These are phyloP conservation scores for Sandelia bainsii DNA, from an alignment of 2,797 vertebrate species.

Conservation along the genomic window DNA sequence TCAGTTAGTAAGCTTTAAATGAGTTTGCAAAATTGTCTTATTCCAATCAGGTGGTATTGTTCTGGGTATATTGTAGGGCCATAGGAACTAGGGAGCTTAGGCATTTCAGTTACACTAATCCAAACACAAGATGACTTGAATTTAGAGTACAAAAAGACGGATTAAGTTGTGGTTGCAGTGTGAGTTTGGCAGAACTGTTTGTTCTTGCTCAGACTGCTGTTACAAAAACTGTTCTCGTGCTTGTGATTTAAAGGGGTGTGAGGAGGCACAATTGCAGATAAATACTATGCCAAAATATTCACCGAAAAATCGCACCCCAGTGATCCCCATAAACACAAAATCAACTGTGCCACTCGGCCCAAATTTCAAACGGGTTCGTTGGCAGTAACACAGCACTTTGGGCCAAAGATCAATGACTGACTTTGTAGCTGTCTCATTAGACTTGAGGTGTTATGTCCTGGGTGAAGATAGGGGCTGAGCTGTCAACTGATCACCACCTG, in stretches of 20 bases:
- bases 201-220: slow-evolving; percentile 28
- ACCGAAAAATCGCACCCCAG: slow-evolving; percentile 10
- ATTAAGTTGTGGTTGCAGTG: slow-evolving; percentile 35
- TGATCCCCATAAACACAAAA: slow-evolving; percentile 51
- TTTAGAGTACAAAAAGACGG: slow-evolving; percentile 47
- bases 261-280: slow-evolving; percentile 18
- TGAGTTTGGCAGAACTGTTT: slow-evolving; percentile 43
- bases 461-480: slow-evolving; percentile 53
- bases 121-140: slow-evolving; percentile 45
- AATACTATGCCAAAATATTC: slow-evolving; percentile 24
- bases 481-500: slow-evolving; percentile 70
- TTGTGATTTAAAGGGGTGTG: slow-evolving; percentile 35
- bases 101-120: slow-evolving; percentile 43
- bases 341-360: slow-evolving; percentile 40
- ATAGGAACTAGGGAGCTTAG: slow-evolving; percentile 22
- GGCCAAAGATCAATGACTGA: slow-evolving; percentile 74
- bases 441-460: slow-evolving; percentile 67
- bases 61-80: slow-evolving; percentile 20
- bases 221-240: slow-evolving; percentile 26
- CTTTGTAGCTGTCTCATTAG: slow-evolving; percentile 75
- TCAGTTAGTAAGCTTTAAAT: slow-evolving; percentile 19
- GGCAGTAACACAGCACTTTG: slow-evolving; percentile 53
- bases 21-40: slow-evolving; percentile 2
- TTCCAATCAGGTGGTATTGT: slow-evolving; percentile 19
- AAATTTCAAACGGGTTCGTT: slow-evolving; percentile 54